These are phyloP conservation scores for Gallinago undulata DNA, from an alignment of 2,113 vertebrate species.

Conservation along the genomic window DNA sequence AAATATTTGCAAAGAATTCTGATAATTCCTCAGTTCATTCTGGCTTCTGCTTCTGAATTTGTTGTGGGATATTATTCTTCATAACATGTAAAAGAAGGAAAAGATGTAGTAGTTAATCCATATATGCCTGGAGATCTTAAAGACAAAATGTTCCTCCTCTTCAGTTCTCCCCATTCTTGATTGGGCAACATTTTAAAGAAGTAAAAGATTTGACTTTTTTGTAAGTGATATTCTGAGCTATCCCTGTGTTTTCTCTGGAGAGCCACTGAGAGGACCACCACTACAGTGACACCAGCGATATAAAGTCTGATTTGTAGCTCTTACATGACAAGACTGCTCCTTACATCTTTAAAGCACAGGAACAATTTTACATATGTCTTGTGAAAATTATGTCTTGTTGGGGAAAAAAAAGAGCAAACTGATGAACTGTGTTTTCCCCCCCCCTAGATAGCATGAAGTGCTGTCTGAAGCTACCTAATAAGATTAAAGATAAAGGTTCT, in stretches of 20 bases:
- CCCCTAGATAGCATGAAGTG: neutral
- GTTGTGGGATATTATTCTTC: neutral
- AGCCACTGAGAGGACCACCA: neutral
- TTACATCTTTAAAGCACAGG: neutral
- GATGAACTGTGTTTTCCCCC: neutral
- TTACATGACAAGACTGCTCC: neutral
- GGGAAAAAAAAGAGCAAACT: neutral
- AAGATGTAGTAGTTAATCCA: neutral
- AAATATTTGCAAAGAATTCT: neutral
- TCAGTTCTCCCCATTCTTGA: neutral
- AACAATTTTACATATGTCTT: neutral
- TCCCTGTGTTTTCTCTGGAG: neutral
- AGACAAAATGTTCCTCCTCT: neutral
- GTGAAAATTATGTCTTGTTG: neutral
- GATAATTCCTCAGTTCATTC: neutral
- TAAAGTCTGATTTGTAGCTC: neutral
- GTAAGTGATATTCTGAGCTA: neutral
- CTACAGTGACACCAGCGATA: neutral
- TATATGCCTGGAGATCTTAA: neutral
- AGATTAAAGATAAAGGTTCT: slow-evolving; percentile 67
- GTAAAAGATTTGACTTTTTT: neutral
- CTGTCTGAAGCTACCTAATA: slow-evolving; percentile 16
- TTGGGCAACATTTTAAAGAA: neutral
- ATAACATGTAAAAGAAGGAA: neutral
- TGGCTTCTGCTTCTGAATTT: neutral